phyloP scores from a whole-genome alignment of 2,797 vertebrate genomes.

The Ibycter americanus region DNA sequence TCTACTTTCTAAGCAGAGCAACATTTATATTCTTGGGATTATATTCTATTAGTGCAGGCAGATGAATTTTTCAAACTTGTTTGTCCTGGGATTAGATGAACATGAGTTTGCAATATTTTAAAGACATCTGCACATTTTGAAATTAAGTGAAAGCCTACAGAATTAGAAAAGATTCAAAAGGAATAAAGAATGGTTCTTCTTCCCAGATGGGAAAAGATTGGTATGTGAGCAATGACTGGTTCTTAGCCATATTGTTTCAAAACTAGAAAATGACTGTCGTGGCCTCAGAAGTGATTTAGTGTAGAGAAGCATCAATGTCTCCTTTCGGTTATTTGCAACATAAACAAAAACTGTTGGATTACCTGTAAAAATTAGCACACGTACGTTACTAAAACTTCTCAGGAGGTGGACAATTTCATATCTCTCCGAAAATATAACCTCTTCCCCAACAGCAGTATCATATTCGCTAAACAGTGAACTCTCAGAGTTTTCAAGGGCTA shows the following conservation, averaged over 20 bases:
- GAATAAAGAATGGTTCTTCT: background rate
- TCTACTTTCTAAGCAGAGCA: constrained; percentile 1
- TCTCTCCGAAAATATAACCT: background rate
- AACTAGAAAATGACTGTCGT: background rate
- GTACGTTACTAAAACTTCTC: background rate
- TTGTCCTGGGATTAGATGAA: constrained; percentile 49
- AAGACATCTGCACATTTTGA: background rate
- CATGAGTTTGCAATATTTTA: constrained; percentile 37
- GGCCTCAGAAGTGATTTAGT: background rate
- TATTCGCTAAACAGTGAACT: background rate
- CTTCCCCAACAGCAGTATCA: background rate
- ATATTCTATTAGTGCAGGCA: constrained; percentile 38
- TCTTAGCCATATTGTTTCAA: background rate
- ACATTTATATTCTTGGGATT: constrained; percentile 54
- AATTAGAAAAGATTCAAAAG: constrained; percentile 26
- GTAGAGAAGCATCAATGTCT: background rate
- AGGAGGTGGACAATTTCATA: background rate
- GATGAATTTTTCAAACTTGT: constrained; percentile 53
- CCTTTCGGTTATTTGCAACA: background rate
- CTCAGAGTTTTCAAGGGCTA: background rate
- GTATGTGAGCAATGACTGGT: background rate
- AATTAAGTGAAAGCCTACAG: constrained; percentile 23
- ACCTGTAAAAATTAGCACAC: background rate
- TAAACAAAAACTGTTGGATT: background rate
- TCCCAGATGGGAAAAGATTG: background rate